Evolutionary conservation across 2,113 vertebrate species (phyloP).

Genomic region (Zosterops pallidus): DNA sequence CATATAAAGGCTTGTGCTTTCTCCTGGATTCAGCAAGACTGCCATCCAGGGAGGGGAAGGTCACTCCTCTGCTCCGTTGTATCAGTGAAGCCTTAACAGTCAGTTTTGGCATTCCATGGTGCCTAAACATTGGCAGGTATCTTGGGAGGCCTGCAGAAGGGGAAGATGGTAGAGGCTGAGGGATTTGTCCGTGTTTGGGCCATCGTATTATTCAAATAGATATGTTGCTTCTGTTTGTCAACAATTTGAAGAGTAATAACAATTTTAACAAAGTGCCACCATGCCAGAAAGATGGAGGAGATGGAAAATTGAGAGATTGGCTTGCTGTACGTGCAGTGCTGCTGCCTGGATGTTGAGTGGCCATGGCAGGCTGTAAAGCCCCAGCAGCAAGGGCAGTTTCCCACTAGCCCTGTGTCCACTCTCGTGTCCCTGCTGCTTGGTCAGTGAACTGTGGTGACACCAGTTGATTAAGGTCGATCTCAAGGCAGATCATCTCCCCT

Average conservation of each 20-base stretch:
- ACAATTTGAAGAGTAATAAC: neutral
- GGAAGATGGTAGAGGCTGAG: neutral
- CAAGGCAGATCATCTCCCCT: neutral
- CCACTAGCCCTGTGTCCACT: neutral
- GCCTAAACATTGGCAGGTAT: fast-evolving
- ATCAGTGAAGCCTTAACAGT: neutral
- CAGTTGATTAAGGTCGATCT: neutral
- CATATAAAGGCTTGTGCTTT: neutral
- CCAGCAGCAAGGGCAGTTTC: neutral
- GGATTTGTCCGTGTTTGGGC: neutral
- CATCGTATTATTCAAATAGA: neutral
- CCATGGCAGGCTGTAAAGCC: neutral
- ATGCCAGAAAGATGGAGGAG: neutral
- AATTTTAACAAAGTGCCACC: neutral
- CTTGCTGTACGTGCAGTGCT: neutral
- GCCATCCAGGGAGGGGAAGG: neutral
- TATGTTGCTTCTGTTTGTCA: neutral
- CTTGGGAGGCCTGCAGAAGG: neutral
- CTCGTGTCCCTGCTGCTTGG: neutral
- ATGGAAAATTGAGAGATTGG: neutral
- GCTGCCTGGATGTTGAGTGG: neutral
- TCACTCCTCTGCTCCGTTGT: neutral
- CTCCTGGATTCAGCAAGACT: neutral
- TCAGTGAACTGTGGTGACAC: neutral
- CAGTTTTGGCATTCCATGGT: neutral